These are phyloP conservation scores for Dicyrtoma fusca DNA, from an alignment of 2,888 invertebrate genomes.

Conservation along the genomic window DNA sequence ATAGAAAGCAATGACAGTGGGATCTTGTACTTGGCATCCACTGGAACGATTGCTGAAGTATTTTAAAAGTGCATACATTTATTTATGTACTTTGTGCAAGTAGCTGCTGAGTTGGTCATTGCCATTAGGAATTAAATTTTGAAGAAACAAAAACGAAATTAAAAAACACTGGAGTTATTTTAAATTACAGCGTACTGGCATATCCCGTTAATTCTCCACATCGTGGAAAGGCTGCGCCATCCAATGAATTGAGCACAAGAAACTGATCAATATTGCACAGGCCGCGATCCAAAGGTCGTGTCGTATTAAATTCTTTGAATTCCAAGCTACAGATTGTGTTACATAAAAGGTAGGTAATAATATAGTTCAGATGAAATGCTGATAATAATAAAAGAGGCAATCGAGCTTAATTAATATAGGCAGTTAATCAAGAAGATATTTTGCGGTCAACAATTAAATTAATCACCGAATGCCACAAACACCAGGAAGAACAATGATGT, in stretches of 20 bases:
- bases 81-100: no score
- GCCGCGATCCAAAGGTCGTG: conserved; percentile 57
- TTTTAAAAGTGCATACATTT: no score
- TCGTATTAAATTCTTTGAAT: conserved; percentile 55
- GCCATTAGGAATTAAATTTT: background rate
- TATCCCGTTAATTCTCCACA: conserved; percentile 60
- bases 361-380: no score
- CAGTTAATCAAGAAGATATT: no score
- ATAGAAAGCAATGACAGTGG: conserved; percentile 59
- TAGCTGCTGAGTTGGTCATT: no score
- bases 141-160: background rate
- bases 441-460: no score
- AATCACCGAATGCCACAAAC: conserved; percentile 51
- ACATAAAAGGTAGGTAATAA: no score
- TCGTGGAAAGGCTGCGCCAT: conserved; percentile 59
- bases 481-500: conserved; percentile 51
- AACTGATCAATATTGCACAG: conserved; percentile 60
- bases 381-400: no score
- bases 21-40: conserved; percentile 58
- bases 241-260: conserved; percentile 59
- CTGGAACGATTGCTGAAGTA: conserved; percentile 59
- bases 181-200: conserved; percentile 56
- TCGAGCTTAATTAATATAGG: no score
- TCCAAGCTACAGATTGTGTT: no score
- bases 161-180: no score